phyloP scores from a whole-genome alignment of 2,888 invertebrate genomes.

The Gortyna flavago region DNA sequence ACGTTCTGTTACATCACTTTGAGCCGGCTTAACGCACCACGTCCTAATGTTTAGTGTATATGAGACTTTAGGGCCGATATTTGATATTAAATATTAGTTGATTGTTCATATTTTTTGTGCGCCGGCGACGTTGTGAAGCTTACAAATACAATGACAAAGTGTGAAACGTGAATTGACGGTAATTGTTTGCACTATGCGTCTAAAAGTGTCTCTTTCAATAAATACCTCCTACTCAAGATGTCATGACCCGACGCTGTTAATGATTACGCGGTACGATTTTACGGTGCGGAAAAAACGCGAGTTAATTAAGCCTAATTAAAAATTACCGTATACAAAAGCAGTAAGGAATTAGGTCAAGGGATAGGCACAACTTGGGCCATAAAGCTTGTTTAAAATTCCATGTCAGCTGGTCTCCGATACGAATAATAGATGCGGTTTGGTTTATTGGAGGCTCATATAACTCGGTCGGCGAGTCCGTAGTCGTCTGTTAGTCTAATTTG shows the following conservation, averaged over 20 bases:
- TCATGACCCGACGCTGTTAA: conserved; percentile 19
- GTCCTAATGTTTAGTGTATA: conserved; percentile 88
- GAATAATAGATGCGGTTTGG: conserved; percentile 89
- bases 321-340: conserved; percentile 72
- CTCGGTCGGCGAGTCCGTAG: conserved; percentile 76
- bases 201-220: conserved; percentile 52
- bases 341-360: conserved; percentile 82
- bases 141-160: conserved; percentile 82
- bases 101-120: conserved; percentile 83
- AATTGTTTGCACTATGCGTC: conserved; percentile 61
- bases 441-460: conserved; percentile 89
- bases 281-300: conserved; percentile 46
- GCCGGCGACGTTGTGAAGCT: conserved; percentile 79
- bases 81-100: conserved; percentile 87
- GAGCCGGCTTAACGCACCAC: conserved; percentile 85
- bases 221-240: conserved; percentile 57
- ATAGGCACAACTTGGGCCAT: conserved; percentile 78
- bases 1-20: conserved; percentile 87
- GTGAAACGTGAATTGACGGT: conserved; percentile 74
- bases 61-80: conserved; percentile 86
- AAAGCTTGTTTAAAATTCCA: conserved; percentile 85
- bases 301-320: conserved; percentile 76
- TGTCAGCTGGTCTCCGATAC: conserved; percentile 80
- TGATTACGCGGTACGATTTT: neutral
- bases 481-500: conserved; percentile 87